A percentile compares a stretch with the other conserved stretches of the same genome.
Conservation (phyloP, 2,888 invertebrate species). For the Spatulosminthurus flaviceps region DNA sequence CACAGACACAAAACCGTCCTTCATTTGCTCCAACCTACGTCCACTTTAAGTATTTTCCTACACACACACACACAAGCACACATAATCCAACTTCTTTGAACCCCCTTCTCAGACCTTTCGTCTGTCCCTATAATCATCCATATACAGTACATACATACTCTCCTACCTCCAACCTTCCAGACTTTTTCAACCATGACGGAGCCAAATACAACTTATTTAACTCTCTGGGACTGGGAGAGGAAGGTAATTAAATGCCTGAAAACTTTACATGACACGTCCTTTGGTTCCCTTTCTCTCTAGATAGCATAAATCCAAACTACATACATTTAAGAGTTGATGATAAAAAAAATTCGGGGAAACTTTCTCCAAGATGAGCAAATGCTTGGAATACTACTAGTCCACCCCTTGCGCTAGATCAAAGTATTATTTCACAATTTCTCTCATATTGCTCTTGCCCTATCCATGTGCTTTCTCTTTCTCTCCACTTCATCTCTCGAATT, state of each 20-base stretch:
- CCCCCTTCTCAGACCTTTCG: too few species aligned
- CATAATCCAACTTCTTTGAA: too few species aligned
- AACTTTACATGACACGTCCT: slow-evolving; percentile 31
- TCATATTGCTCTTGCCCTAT: too few species aligned
- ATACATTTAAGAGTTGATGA: neutral
- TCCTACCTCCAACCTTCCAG: neutral
- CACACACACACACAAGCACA: too few species aligned
- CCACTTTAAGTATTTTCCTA: too few species aligned
- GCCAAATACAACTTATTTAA: slow-evolving; percentile 22
- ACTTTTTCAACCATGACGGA: neutral
- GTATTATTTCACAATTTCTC: neutral
- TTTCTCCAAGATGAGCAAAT: neutral
- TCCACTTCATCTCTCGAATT: neutral
- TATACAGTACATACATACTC: neutral
- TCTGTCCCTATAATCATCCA: too few species aligned
- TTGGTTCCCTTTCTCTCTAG: neutral
- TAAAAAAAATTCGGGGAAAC: neutral
- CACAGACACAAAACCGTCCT: neutral
- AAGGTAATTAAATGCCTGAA: slow-evolving; percentile 21
- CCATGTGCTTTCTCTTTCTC: neutral
- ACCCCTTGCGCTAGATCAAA: neutral
- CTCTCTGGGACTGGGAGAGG: neutral
- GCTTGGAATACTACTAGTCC: neutral
- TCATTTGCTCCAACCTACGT: too few species aligned
- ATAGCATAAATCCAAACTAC: neutral